A percentile compares a stretch with the other conserved stretches of the same genome.
Conservation (phyloP, 1,140 invertebrate genomes). For the Aleiodes sp. region DNA sequence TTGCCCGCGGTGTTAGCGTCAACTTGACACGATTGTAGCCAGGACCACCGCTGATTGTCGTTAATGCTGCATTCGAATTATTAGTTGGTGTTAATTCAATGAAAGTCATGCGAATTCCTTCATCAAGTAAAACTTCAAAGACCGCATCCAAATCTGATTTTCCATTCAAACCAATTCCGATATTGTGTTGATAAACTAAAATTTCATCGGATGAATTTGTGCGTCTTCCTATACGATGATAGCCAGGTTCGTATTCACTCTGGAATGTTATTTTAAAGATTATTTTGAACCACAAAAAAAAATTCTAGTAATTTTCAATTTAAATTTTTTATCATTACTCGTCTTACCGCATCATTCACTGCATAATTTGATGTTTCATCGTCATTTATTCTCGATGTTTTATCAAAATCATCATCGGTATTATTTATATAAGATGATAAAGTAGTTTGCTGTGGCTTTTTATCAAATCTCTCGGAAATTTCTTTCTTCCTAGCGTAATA, state of each 20-base stretch:
- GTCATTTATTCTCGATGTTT: background rate
- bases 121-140: slow-evolving; percentile 38
- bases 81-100: slow-evolving; percentile 36
- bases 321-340: too few species aligned
- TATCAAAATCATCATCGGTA: background rate
- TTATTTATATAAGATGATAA: background rate
- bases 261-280: background rate
- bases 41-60: slow-evolving; percentile 33
- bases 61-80: slow-evolving; percentile 15
- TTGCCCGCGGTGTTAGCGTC: slow-evolving; percentile 22
- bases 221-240: slow-evolving; percentile 32
- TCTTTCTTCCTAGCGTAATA: slow-evolving; percentile 42
- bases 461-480: slow-evolving; percentile 37
- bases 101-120: slow-evolving; percentile 40
- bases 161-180: slow-evolving; percentile 36
- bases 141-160: slow-evolving; percentile 17
- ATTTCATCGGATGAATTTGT: slow-evolving; percentile 17
- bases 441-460: background rate
- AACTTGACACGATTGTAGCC: slow-evolving; percentile 35
- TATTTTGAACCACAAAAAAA: too few species aligned
- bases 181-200: slow-evolving; percentile 48
- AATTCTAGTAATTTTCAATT: too few species aligned
- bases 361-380: too few species aligned
- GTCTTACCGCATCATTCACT: too few species aligned
- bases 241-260: background rate